These are phyloP conservation scores for Alligator sinensis DNA, from an alignment of 2,113 vertebrate species.

Conservation along the genomic window DNA sequence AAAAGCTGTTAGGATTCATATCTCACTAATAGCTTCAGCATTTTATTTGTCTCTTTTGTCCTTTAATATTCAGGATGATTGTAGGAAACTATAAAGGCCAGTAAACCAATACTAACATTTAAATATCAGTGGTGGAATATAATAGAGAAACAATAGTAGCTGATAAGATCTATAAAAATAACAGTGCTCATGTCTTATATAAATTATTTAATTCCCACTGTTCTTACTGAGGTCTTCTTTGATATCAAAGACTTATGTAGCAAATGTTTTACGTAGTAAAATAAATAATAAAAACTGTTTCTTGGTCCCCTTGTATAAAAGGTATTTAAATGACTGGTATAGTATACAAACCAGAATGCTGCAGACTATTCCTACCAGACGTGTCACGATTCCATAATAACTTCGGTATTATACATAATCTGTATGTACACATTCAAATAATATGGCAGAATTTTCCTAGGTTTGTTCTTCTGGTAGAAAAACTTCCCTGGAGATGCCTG, in stretches of 20 bases:
- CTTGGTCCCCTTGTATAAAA: too few species aligned
- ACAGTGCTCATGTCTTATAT: background rate
- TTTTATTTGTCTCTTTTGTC: fast-evolving
- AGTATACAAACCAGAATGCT: background rate
- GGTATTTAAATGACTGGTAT: too few species aligned
- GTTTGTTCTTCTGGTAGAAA: too few species aligned
- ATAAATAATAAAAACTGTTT: background rate
- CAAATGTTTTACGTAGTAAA: background rate
- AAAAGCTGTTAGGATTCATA: background rate
- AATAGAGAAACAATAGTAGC: background rate
- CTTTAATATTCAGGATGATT: background rate
- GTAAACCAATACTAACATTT: background rate
- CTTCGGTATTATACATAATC: too few species aligned
- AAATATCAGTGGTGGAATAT: background rate
- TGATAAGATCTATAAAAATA: fast-evolving
- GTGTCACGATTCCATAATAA: too few species aligned
- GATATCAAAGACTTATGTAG: background rate
- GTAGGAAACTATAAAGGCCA: background rate
- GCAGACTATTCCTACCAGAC: background rate
- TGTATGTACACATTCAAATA: too few species aligned
- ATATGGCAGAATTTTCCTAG: too few species aligned
- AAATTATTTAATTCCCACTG: background rate
- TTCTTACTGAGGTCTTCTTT: background rate
- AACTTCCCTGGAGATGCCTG: too few species aligned
- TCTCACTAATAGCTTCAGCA: background rate